phyloP scores from a whole-genome alignment of 2,797 vertebrate genomes.

The Sebastes hubbsi region DNA sequence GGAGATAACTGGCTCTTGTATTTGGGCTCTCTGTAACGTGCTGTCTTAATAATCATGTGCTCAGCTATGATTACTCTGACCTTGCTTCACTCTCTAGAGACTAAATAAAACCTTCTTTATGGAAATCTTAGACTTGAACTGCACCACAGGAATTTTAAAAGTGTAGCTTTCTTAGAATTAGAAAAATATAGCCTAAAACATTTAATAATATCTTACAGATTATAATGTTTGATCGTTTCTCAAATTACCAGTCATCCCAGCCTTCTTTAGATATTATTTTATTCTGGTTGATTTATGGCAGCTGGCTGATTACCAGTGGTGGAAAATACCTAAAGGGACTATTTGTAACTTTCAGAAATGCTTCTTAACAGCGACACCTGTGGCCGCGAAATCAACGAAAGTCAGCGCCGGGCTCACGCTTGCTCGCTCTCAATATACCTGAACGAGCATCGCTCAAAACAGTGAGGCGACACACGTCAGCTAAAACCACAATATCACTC shows the following conservation, averaged over 20 bases:
- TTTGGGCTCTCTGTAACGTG: not conserved
- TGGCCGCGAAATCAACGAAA: too few species aligned
- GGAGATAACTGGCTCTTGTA: slow-evolving; percentile 1
- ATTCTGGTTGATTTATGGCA: not conserved
- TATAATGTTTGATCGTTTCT: not conserved
- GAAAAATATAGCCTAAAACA: not conserved
- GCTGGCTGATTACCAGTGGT: not conserved
- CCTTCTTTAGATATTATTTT: not conserved
- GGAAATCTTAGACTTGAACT: not conserved
- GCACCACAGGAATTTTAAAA: not conserved
- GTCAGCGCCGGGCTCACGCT: too few species aligned
- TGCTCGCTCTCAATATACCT: too few species aligned
- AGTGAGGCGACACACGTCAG: too few species aligned
- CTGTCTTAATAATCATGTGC: not conserved
- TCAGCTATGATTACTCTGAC: slow-evolving; percentile 8
- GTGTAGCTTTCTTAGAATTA: not conserved
- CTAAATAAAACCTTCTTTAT: not conserved
- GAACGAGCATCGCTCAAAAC: too few species aligned
- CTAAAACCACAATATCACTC: too few species aligned
- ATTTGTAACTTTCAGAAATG: too few species aligned
- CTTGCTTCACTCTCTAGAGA: not conserved
- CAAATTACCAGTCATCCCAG: not conserved
- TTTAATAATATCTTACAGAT: not conserved
- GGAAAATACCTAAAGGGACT: not conserved
- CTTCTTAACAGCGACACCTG: too few species aligned